These are phyloP conservation scores for Acleris sparsana DNA, from an alignment of 2,888 invertebrate species.

Conservation along the genomic window DNA sequence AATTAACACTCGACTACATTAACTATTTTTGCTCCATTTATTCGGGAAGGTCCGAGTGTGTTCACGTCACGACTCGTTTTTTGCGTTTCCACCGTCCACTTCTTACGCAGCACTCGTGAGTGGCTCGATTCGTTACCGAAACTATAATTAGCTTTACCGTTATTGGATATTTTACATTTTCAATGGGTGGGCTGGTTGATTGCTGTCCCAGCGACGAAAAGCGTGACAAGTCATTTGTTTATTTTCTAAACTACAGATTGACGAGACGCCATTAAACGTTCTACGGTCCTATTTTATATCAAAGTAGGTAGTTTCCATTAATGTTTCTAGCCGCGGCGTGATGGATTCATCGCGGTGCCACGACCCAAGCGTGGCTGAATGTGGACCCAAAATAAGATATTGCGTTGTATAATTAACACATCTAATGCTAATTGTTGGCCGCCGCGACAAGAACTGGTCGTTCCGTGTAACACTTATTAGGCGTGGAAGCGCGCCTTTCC, in stretches of 20 bases:
- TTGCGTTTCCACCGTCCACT: constrained; percentile 62
- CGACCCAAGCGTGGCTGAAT: constrained; percentile 49
- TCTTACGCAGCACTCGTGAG: constrained; percentile 68
- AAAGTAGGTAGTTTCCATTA: constrained; percentile 28
- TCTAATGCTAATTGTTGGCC: constrained; percentile 72
- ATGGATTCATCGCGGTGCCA: constrained; percentile 27
- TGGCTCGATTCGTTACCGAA: constrained; percentile 71
- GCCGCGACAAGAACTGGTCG: constrained; percentile 63
- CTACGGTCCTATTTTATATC: constrained; percentile 36
- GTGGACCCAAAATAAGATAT: constrained; percentile 49
- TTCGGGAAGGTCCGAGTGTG: constrained; percentile 60
- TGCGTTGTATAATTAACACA: constrained; percentile 70
- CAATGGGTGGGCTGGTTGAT: constrained; percentile 62
- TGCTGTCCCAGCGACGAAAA: constrained; percentile 53
- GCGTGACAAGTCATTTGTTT: constrained; percentile 65
- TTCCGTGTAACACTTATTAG: constrained; percentile 78
- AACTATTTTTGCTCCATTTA: constrained; percentile 55
- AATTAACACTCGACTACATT: constrained; percentile 52
- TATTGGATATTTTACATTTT: constrained; percentile 68
- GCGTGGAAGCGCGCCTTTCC: constrained; percentile 63
- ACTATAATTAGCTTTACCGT: constrained; percentile 78
- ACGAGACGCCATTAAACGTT: constrained; percentile 35
- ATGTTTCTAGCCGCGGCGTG: constrained; percentile 22
- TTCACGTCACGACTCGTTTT: constrained; percentile 71
- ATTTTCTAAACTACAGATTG: constrained; percentile 50